A percentile compares a stretch with the other conserved stretches of the same genome.
These are phyloP conservation scores for Shinisaurus crocodilurus DNA, from an alignment of 2,113 vertebrate species.

Conservation along the genomic window DNA sequence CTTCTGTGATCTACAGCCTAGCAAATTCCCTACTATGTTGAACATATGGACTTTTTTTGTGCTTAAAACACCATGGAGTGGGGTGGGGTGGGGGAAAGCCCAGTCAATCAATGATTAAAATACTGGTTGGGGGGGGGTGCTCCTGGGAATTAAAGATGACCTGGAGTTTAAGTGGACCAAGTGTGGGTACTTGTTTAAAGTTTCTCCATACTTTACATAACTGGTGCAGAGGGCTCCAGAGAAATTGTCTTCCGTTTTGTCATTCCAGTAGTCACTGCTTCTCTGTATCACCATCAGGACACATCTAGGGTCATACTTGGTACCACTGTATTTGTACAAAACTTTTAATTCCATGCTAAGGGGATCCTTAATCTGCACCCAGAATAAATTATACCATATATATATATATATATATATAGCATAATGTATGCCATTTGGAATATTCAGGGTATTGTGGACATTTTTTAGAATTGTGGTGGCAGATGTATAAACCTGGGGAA, in stretches of 20 bases:
- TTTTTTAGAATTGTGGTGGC: not conserved
- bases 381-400: not conserved
- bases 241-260: not conserved
- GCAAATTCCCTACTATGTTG: conserved; percentile 84
- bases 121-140: conserved; percentile 64
- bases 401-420: not conserved
- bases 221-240: not conserved
- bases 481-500: not conserved
- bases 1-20: conserved; percentile 83
- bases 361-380: not conserved
- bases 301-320: not conserved
- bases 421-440: not conserved
- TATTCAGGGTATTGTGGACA: not conserved
- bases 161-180: conserved; percentile 67
- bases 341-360: not conserved
- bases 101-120: conserved; percentile 85
- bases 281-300: not conserved
- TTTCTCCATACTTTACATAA: conserved; percentile 43
- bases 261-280: not conserved
- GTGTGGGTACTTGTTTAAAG: conserved; percentile 60
- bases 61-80: conserved; percentile 83
- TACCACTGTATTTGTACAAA: not conserved
- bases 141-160: conserved; percentile 75
- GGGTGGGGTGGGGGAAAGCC: conserved; percentile 73
- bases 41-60: conserved; percentile 84